Conservation (phyloP, 2,797 vertebrate genomes). For the Scarus forsteni region DNA sequence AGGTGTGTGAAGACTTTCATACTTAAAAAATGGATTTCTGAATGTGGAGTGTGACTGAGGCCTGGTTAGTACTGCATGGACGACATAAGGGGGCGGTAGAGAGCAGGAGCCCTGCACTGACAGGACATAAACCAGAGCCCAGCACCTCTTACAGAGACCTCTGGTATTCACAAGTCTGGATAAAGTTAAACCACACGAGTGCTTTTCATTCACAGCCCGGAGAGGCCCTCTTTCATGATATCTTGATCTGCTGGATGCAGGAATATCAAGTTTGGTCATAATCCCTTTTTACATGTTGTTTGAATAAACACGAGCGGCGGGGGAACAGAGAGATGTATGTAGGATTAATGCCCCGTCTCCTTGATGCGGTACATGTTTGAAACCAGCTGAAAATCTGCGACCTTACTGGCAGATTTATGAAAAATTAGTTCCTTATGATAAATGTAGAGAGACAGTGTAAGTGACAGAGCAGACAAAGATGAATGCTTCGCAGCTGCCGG, state of each 20-base stretch:
- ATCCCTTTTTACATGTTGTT: conserved; percentile 72
- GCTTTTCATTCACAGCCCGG: conserved; percentile 76
- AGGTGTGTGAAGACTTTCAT: conserved; percentile 23
- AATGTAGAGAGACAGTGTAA: conserved; percentile 59
- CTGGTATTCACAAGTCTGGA: conserved; percentile 78
- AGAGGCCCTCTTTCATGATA: conserved; percentile 71
- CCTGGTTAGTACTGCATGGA: conserved; percentile 42
- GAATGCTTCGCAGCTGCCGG: conserved; percentile 72
- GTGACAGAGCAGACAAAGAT: conserved; percentile 70
- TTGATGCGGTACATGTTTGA: conserved; percentile 56
- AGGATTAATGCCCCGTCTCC: conserved; percentile 58
- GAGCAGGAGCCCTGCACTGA: conserved; percentile 64
- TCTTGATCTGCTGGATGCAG: conserved; percentile 78
- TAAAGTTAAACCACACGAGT: conserved; percentile 80
- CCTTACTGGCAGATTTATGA: conserved; percentile 51
- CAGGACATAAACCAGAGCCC: conserved; percentile 67
- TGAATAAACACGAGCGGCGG: conserved; percentile 66
- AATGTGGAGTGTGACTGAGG: conserved; percentile 31
- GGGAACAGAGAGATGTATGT: conserved; percentile 59
- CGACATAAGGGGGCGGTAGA: conserved; percentile 81
- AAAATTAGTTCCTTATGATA: conserved; percentile 68
- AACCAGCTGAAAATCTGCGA: conserved; percentile 59
- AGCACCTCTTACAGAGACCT: conserved; percentile 65
- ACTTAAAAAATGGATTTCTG: background rate
- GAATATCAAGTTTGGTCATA: conserved; percentile 76